Conservation (phyloP, 1,140 invertebrate species). For the Drosophila equinoxialis region DNA sequence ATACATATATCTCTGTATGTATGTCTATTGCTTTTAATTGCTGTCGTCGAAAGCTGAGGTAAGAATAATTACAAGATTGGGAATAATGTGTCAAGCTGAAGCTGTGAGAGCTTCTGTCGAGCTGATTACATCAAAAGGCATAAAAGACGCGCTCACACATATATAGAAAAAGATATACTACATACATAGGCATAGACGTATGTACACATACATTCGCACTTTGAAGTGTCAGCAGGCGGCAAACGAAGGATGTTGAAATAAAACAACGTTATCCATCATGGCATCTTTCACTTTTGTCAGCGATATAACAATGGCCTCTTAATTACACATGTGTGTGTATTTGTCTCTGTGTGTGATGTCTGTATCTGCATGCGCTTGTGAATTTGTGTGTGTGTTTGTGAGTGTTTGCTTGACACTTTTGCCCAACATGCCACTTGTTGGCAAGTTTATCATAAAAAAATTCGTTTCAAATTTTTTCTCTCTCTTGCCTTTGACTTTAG, state of each 20-base stretch:
- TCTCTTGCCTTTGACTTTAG: constrained; percentile 57
- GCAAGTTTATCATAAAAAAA: constrained; percentile 50
- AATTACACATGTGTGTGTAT: constrained; percentile 71
- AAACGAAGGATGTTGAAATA: constrained; percentile 43
- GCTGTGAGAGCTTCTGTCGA: constrained; percentile 36
- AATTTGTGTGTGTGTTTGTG: constrained; percentile 41
- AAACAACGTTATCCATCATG: constrained; percentile 75
- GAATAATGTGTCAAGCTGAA: constrained; percentile 72
- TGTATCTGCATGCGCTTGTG: constrained; percentile 6
- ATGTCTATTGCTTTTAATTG: constrained; percentile 66
- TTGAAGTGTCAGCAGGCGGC: constrained; percentile 80
- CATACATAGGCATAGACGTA: constrained; percentile 23
- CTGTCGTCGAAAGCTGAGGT: constrained; percentile 78
- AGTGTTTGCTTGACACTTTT: constrained; percentile 76
- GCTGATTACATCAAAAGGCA: constrained; percentile 74
- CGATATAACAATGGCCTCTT: constrained; percentile 83
- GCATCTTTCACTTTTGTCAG: constrained; percentile 83
- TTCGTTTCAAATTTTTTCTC: constrained; percentile 23
- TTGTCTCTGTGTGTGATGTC: constrained; percentile 16
- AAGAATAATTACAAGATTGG: constrained; percentile 82
- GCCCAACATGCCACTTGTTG: constrained; percentile 49
- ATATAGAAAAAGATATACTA: constrained; percentile 23
- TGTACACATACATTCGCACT: constrained; percentile 57
- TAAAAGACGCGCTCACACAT: constrained; percentile 29
- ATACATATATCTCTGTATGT: constrained; percentile 16